These are phyloP conservation scores for Xiphorhynchus elegans DNA, from an alignment of 2,113 vertebrate species.

Conservation along the genomic window DNA sequence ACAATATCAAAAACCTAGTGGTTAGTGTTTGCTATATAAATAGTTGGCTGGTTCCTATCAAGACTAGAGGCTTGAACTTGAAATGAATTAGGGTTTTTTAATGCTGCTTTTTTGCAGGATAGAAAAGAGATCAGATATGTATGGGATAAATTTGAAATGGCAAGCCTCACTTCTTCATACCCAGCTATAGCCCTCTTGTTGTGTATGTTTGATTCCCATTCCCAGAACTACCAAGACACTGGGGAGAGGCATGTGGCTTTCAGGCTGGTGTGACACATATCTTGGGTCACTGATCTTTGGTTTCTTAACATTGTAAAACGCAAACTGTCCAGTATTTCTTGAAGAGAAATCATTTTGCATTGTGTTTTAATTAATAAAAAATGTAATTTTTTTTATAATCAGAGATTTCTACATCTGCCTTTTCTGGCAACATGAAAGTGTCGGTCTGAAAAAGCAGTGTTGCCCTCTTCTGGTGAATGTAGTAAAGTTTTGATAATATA, in stretches of 20 bases:
- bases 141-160: neutral
- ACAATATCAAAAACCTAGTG: neutral
- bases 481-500: neutral
- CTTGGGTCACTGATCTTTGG: neutral
- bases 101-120: neutral
- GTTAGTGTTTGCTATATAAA: neutral
- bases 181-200: neutral
- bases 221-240: neutral
- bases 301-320: neutral
- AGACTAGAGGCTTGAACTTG: neutral
- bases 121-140: neutral
- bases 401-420: neutral
- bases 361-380: neutral
- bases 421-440: neutral
- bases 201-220: neutral
- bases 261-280: rapidly evolving
- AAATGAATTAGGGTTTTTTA: neutral
- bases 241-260: neutral
- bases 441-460: neutral
- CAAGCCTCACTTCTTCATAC: neutral
- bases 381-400: no score
- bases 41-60: neutral
- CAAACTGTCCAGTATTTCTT: neutral
- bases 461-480: slow-evolving; percentile 49
- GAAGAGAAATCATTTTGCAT: neutral